Percentiles rank a stretch among this genome's conserved stretches.
Conservation (phyloP, 2,888 invertebrate species). For the Coleophora flavipennella region DNA sequence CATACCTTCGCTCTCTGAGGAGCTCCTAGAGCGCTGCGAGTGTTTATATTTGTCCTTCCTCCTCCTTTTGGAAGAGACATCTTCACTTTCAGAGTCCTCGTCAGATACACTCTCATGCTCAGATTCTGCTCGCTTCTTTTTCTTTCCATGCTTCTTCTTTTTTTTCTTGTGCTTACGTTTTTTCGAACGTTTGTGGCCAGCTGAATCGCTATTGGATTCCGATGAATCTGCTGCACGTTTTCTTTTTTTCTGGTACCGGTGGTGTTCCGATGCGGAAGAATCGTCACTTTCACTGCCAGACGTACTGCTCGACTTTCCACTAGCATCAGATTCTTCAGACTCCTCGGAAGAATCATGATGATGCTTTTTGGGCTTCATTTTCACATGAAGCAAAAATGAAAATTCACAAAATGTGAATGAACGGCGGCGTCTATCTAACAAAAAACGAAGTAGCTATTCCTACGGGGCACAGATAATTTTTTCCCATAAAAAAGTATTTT, state of each 20-base stretch:
- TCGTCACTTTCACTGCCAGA: constrained; percentile 59
- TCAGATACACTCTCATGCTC: constrained; percentile 36
- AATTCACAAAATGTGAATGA: no score
- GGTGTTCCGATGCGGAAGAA: constrained; percentile 48
- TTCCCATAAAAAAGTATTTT: no score
- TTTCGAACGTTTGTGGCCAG: constrained; percentile 50
- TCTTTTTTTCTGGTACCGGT: constrained; percentile 59
- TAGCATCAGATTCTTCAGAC: constrained; percentile 51
- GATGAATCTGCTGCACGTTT: constrained; percentile 57
- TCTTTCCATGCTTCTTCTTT: constrained; percentile 65
- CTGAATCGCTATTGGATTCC: constrained; percentile 55
- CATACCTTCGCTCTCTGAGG: constrained; percentile 43
- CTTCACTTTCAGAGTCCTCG: constrained; percentile 49
- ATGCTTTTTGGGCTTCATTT: constrained; percentile 60
- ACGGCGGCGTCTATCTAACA: no score
- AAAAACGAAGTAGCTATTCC: no score
- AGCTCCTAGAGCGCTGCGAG: constrained; percentile 39
- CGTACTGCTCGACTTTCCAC: constrained; percentile 49
- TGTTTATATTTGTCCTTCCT: constrained; percentile 60
- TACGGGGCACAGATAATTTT: no score
- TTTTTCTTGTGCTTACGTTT: constrained; percentile 69
- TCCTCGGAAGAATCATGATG: constrained; percentile 57
- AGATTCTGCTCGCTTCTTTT: constrained; percentile 50
- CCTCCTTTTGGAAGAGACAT: constrained; percentile 52
- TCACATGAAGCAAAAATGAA: no score